Conservation (phyloP, 2,888 invertebrate species). For the Pandemis cinnamomeana region DNA sequence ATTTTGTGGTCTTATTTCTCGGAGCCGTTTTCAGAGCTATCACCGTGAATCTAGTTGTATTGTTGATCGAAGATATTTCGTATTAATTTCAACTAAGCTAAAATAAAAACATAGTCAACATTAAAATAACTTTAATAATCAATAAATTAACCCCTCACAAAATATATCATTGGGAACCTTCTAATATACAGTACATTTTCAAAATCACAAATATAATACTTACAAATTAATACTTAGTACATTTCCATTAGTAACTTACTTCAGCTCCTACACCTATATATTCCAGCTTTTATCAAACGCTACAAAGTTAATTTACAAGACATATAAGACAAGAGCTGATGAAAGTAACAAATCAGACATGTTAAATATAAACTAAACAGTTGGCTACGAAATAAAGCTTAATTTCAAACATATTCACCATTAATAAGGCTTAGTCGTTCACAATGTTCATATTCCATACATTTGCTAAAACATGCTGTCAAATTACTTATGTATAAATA, state of each 20-base stretch:
- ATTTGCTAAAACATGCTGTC: neutral
- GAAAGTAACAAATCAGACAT: neutral
- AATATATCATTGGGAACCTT: slow-evolving; percentile 31
- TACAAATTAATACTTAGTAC: slow-evolving; percentile 52
- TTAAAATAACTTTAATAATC: slow-evolving; percentile 39
- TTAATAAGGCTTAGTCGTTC: slow-evolving; percentile 1
- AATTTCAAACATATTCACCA: neutral
- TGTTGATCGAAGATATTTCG: too few species aligned
- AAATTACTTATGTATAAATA: neutral
- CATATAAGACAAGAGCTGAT: neutral
- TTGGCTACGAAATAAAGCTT: neutral
- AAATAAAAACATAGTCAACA: slow-evolving; percentile 19
- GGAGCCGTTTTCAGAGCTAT: too few species aligned
- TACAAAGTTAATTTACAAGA: neutral
- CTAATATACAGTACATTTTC: slow-evolving; percentile 16
- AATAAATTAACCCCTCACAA: slow-evolving; percentile 43
- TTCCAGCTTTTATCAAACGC: neutral
- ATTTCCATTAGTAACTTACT: neutral
- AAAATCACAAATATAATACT: slow-evolving; percentile 64
- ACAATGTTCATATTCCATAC: neutral
- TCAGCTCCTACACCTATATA: neutral
- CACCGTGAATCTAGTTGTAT: too few species aligned
- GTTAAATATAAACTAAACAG: neutral
- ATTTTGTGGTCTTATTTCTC: too few species aligned
- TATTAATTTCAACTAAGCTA: neutral